Evolutionary conservation across 2,113 vertebrate species (phyloP).

Genomic region (Nothobranchius kuhntae): DNA sequence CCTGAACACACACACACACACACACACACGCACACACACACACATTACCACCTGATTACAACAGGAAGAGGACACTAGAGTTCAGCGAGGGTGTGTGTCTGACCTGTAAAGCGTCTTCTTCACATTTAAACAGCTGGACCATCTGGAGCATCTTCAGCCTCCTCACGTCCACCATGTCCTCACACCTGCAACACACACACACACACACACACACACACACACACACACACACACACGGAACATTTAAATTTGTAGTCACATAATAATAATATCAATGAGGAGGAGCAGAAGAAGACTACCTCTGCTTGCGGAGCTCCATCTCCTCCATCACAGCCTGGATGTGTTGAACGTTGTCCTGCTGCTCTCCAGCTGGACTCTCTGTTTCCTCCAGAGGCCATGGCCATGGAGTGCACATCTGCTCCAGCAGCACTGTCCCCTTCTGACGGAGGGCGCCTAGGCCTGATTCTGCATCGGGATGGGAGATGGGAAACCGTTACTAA

Average conservation of each 20-base stretch:
- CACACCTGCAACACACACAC: conserved; percentile 75
- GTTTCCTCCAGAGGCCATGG: conserved; percentile 86
- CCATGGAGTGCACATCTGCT: conserved; percentile 92
- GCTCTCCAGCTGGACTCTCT: conserved; percentile 89
- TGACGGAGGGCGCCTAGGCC: conserved; percentile 87
- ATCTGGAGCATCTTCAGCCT: conserved; percentile 99
- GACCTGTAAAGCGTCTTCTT: conserved; percentile 88
- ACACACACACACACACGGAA: background rate
- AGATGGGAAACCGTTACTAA: background rate
- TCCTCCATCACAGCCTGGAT: conserved; percentile 97
- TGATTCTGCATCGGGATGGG: conserved; percentile 58
- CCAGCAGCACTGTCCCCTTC: conserved; percentile 91
- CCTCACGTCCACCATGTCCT: conserved; percentile 82
- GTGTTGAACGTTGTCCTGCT: conserved; percentile 93
- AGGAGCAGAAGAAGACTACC: conserved; percentile 65
- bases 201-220: too few relatives aligned
- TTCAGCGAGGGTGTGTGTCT: background rate
- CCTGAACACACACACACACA: background rate
- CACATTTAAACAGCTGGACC: conserved; percentile 98
- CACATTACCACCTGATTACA: background rate
- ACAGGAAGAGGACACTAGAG: background rate
- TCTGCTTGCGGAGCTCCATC: conserved; percentile 98
- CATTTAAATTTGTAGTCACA: background rate
- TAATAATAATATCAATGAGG: background rate
- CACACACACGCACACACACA: background rate